Conservation (phyloP, 2,797 vertebrate species). For the Schizopygopsis malacanthus region DNA sequence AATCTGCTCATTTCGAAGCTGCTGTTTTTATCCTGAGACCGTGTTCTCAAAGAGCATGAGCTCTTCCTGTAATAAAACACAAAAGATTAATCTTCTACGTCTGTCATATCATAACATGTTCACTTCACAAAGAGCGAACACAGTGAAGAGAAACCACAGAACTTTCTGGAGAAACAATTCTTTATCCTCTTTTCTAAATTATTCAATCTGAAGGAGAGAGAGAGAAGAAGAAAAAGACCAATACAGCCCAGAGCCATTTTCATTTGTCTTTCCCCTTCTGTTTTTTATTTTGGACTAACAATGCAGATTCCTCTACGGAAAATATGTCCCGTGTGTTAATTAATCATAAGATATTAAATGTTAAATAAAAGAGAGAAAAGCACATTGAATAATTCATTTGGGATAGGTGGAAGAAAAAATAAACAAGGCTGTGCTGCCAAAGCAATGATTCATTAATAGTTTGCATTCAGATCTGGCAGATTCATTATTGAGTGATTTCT, state of each 20-base stretch:
- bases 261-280: conserved; percentile 62
- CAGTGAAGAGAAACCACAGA: conserved; percentile 36
- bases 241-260: conserved; percentile 71
- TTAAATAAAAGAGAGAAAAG: conserved; percentile 75
- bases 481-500: conserved; percentile 66
- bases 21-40: conserved; percentile 31
- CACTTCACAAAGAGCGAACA: conserved; percentile 35
- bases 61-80: conserved; percentile 20
- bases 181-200: conserved; percentile 58
- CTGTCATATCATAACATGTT: conserved; percentile 35
- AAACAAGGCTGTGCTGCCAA: conserved; percentile 69
- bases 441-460: conserved; percentile 74
- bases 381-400: conserved; percentile 73
- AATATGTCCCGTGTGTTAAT: conserved; percentile 72
- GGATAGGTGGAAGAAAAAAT: conserved; percentile 72
- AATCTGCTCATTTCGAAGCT: not conserved
- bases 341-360: conserved; percentile 77
- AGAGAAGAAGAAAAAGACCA: conserved; percentile 51
- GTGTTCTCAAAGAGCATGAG: conserved; percentile 22
- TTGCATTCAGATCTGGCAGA: conserved; percentile 72
- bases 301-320: conserved; percentile 71
- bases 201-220: conserved; percentile 49
- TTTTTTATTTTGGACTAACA: conserved; percentile 69
- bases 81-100: conserved; percentile 28
- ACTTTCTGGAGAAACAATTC: conserved; percentile 43